Evolutionary conservation across 2,797 vertebrate species (phyloP).

Genomic region (Enteromius mattozi): DNA sequence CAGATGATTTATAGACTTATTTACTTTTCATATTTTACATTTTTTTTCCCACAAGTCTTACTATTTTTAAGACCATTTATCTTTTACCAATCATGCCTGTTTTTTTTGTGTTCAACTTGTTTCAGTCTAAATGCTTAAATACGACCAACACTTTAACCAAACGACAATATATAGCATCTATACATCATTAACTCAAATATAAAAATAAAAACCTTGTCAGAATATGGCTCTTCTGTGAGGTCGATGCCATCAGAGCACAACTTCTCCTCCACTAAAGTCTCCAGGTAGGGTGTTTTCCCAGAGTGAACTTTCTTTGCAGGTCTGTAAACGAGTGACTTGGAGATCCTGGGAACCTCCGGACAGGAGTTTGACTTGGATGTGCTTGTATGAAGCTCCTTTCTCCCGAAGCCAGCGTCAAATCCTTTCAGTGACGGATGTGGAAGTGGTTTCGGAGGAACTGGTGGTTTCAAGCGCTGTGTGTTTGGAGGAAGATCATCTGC

Average conservation of each 20-base stretch:
- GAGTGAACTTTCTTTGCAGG: constrained; percentile 76
- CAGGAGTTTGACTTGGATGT: constrained; percentile 59
- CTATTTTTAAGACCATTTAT: neutral
- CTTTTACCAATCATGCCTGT: neutral
- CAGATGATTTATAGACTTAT: neutral
- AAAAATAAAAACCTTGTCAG: constrained; percentile 76
- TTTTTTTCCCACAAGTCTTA: neutral
- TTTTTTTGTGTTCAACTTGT: neutral
- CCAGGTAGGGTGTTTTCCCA: constrained; percentile 72
- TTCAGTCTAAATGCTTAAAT: neutral
- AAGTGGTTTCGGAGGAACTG: constrained; percentile 75
- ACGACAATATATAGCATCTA: neutral
- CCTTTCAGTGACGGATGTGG: constrained; percentile 67
- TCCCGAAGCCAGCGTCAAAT: constrained; percentile 49
- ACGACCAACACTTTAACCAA: neutral
- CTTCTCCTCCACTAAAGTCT: constrained; percentile 78
- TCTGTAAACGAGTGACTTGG: constrained; percentile 77
- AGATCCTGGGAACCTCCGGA: constrained; percentile 70
- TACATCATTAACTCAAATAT: neutral
- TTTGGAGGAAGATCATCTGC: constrained; percentile 51
- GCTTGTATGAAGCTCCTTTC: constrained; percentile 21
- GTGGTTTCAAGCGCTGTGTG: constrained; percentile 69
- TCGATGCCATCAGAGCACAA: constrained; percentile 79
- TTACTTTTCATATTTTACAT: neutral
- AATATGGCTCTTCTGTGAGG: constrained; percentile 83